A percentile compares a stretch with the other conserved stretches of the same genome.
Conservation (phyloP, 2,888 invertebrate genomes). For the Idaea biselata region DNA sequence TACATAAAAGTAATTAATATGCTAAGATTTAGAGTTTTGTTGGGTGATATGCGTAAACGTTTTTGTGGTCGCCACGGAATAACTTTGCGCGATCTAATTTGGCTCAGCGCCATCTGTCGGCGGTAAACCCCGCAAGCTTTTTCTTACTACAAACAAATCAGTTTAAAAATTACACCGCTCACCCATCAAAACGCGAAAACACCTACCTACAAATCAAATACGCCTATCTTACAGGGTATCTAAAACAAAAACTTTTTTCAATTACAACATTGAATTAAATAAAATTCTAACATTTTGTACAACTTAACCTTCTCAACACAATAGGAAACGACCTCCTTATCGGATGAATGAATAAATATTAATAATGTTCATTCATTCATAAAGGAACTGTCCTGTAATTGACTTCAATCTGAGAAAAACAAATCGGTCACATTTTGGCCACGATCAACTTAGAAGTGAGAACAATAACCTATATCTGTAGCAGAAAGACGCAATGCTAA, state of each 20-base stretch:
- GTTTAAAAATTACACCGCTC: background rate
- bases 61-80: background rate
- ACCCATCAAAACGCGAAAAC: background rate
- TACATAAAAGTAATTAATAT: conserved; percentile 2
- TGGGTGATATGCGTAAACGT: background rate
- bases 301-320: background rate
- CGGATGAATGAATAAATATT: background rate
- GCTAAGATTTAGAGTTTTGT: background rate
- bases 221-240: background rate
- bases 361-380: background rate
- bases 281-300: background rate
- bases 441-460: background rate
- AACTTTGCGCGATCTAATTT: background rate
- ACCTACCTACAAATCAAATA: background rate
- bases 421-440: background rate
- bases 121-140: too few species aligned
- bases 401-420: background rate
- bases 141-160: too few species aligned
- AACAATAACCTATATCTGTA: too few species aligned
- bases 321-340: background rate
- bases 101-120: too few species aligned
- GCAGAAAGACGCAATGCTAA: too few species aligned
- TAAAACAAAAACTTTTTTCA: background rate
- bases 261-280: conserved; percentile 1
- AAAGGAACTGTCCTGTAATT: background rate